Evolutionary conservation across 2,113 vertebrate genomes (phyloP), one percentile per base, ranked within the genome.

Genomic region (Etia nguti): DNA sequence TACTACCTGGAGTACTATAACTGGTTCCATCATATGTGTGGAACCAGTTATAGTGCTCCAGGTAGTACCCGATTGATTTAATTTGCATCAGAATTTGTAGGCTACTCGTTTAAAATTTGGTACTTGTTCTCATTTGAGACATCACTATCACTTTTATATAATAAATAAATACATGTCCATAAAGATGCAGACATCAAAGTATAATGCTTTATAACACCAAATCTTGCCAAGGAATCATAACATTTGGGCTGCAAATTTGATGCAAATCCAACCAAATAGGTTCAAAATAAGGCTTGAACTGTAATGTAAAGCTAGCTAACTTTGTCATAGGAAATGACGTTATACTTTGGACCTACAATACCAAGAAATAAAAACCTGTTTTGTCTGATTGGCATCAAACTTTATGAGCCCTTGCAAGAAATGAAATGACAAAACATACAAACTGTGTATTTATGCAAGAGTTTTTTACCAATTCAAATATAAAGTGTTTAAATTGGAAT

Each of bases 221-320:
- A 50, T 46, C 24, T 31, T 48, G 10, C 22, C 24, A 29, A 29
- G 24, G 38, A 0, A 75, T 75, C 0, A 50, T 12, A 50, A 48
- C 0, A 31, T 50, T 75, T 75, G 0, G 46, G 9, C 15, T 48
- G 15, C 50, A 34, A 6, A 6, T 34, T 34, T 7, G 38, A 73
- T 16, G 22, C 22, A 73, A 46, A 46, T 46, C 8, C 13, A 73
- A 73, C 24, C 18, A 10, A 75, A 48, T 10, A 0, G 65, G 38
- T 46, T 46, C 13, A 46, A 73, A 73, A 46, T 73, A 75, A 48
- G 6, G 8, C 41, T 48, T 48, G 22, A 75, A 73, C 8, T 73
- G 22, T 46, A 73, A 73, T 43, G 5, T 2, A 34, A 43, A 43
- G n/a, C 38, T 70, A 70, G 38, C 0, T 43, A 43, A 73, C 43